These are phyloP conservation scores for Hydraecia micacea DNA, from an alignment of 2,888 invertebrate genomes.

Conservation along the genomic window DNA sequence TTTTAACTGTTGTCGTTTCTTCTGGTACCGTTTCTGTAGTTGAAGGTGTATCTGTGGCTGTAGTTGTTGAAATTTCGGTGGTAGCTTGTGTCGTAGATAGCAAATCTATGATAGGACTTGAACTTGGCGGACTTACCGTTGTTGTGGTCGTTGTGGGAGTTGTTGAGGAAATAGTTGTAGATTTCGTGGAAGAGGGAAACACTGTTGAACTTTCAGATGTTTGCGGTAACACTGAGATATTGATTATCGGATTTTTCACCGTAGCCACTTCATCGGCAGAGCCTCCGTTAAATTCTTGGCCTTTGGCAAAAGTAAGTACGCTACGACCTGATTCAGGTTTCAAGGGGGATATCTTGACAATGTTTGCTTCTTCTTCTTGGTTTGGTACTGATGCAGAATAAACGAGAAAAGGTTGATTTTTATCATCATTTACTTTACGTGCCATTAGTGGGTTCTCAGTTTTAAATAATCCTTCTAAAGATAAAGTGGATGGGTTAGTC, in stretches of 20 bases:
- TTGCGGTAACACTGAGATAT: slow-evolving; percentile 74
- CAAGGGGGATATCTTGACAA: slow-evolving; percentile 79
- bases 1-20: slow-evolving; percentile 80
- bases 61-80: slow-evolving; percentile 48
- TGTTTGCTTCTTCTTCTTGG: slow-evolving; percentile 79
- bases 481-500: slow-evolving; percentile 92
- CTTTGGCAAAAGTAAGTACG: slow-evolving; percentile 84
- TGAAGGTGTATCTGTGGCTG: slow-evolving; percentile 66
- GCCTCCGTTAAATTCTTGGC: slow-evolving; percentile 82
- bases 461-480: slow-evolving; percentile 92
- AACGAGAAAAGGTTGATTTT: slow-evolving; percentile 85
- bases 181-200: slow-evolving; percentile 63
- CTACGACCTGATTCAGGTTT: slow-evolving; percentile 81
- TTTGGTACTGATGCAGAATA: slow-evolving; percentile 84
- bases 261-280: slow-evolving; percentile 74
- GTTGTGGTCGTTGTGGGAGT: slow-evolving; percentile 61
- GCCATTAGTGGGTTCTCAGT: slow-evolving; percentile 84
- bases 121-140: slow-evolving; percentile 63
- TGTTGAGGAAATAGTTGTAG: slow-evolving; percentile 57
- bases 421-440: slow-evolving; percentile 74
- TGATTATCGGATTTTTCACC: slow-evolving; percentile 75
- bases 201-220: slow-evolving; percentile 62
- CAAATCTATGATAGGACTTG: slow-evolving; percentile 70
- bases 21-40: slow-evolving; percentile 77
- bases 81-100: slow-evolving; percentile 66